Evolutionary conservation across 2,888 invertebrate species (phyloP).

Genomic region (Keiferia lycopersicella): DNA sequence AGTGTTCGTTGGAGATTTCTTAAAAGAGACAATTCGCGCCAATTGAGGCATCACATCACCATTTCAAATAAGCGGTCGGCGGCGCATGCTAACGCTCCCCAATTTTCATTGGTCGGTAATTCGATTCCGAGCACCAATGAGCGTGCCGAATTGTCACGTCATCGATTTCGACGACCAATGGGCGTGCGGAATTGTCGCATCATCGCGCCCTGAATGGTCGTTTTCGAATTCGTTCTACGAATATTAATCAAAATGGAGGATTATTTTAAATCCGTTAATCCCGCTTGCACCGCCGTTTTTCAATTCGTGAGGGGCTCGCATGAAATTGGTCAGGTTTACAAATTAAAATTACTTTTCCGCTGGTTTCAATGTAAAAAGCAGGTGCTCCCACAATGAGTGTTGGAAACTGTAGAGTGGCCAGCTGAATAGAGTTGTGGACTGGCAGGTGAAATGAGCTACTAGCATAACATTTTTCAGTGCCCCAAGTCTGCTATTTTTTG

Average conservation of each 20-base stretch:
- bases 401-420: too few species aligned
- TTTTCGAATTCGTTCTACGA: slow-evolving; percentile 11
- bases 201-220: slow-evolving; percentile 22
- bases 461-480: too few species aligned
- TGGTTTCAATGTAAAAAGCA: background rate
- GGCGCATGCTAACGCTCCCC: slow-evolving; percentile 22
- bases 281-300: slow-evolving; percentile 13
- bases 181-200: slow-evolving; percentile 19
- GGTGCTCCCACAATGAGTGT: too few species aligned
- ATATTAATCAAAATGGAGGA: slow-evolving; percentile 22
- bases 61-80: slow-evolving; percentile 24
- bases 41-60: slow-evolving; percentile 25
- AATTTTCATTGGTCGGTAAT: slow-evolving; percentile 25
- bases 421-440: too few species aligned
- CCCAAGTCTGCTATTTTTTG: too few species aligned
- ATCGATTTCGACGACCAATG: slow-evolving; percentile 18
- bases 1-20: too few species aligned
- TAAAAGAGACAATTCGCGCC: slow-evolving; percentile 21
- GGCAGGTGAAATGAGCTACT: too few species aligned
- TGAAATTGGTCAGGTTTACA: slow-evolving; percentile 9
- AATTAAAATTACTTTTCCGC: slow-evolving; percentile 10
- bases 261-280: slow-evolving; percentile 20
- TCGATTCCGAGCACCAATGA: slow-evolving; percentile 21
- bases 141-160: slow-evolving; percentile 22
- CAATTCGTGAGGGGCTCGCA: slow-evolving; percentile 3